Percentiles rank a stretch among this genome's conserved stretches.
phyloP scores from a whole-genome alignment of 64 coral and sea anemone species.

The Stichodactyla mertensii region DNA sequence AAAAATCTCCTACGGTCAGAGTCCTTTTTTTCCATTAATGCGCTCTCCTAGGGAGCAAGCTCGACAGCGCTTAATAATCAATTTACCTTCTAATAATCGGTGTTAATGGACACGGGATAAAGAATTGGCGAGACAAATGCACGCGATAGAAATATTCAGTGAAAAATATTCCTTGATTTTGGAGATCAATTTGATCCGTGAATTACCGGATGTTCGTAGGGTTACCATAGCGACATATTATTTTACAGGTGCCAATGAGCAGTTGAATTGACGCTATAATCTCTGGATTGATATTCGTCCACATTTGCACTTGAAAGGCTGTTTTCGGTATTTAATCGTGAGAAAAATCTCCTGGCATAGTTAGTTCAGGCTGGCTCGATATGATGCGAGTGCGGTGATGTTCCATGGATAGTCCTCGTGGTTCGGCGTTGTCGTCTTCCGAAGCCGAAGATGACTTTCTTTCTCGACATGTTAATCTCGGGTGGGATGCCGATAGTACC shows the following conservation, averaged over 20 bases:
- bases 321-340: background rate
- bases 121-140: background rate
- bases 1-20: background rate
- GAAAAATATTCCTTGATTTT: background rate
- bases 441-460: background rate
- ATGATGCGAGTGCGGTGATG: no score
- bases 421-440: background rate
- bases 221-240: background rate
- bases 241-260: constrained; percentile 2
- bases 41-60: background rate
- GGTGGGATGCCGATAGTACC: background rate
- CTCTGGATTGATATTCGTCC: background rate
- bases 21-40: background rate
- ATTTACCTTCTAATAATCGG: background rate
- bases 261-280: background rate
- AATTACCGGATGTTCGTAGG: background rate
- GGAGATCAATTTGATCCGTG: background rate
- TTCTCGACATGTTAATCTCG: background rate
- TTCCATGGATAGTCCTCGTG: background rate
- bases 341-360: background rate
- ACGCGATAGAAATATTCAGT: background rate
- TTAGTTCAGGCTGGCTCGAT: background rate
- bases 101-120: background rate
- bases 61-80: background rate
- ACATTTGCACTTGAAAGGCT: background rate